Evolutionary conservation across 2,113 vertebrate genomes (phyloP).

Genomic region (Sylvilagus bachmani): DNA sequence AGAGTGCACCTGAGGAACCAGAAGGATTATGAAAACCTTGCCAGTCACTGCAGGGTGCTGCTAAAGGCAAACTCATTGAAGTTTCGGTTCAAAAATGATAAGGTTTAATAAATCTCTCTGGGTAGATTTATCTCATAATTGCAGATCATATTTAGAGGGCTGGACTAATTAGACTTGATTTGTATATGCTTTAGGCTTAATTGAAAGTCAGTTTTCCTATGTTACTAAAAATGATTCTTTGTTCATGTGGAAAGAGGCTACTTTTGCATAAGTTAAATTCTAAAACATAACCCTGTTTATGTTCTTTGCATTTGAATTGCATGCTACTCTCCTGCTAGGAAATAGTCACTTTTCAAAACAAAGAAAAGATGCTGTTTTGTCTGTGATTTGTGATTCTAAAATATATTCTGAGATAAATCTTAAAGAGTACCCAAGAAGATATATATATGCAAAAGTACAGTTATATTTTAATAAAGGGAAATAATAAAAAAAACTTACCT

Average conservation of each 20-base stretch:
- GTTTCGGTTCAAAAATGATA: conserved; percentile 81
- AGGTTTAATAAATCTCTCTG: conserved; percentile 84
- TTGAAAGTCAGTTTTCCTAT: conserved; percentile 78
- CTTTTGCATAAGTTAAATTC: conserved; percentile 68
- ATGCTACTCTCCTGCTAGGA: neutral
- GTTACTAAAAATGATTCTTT: conserved; percentile 74
- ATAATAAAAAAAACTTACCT: neutral
- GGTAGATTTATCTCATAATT: conserved; percentile 87
- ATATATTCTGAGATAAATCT: conserved; percentile 68
- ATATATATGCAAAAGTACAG: conserved; percentile 53
- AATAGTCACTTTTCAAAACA: conserved; percentile 71
- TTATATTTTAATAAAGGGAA: conserved; percentile 56
- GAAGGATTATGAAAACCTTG: conserved; percentile 76
- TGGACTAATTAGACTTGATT: conserved; percentile 84
- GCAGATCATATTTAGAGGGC: conserved; percentile 84
- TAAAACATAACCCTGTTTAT: conserved; percentile 41
- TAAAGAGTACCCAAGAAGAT: conserved; percentile 52
- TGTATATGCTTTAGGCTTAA: conserved; percentile 83
- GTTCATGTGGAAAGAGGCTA: conserved; percentile 58
- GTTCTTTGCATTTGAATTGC: conserved; percentile 35
- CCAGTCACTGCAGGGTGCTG: conserved; percentile 66
- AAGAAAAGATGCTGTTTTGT: conserved; percentile 47
- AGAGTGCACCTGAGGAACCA: conserved; percentile 62
- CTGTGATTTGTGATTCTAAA: conserved; percentile 39
- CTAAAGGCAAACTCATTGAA: conserved; percentile 79